These are phyloP conservation scores for Chloebia gouldiae DNA, from an alignment of 2,113 vertebrate species.

Conservation along the genomic window DNA sequence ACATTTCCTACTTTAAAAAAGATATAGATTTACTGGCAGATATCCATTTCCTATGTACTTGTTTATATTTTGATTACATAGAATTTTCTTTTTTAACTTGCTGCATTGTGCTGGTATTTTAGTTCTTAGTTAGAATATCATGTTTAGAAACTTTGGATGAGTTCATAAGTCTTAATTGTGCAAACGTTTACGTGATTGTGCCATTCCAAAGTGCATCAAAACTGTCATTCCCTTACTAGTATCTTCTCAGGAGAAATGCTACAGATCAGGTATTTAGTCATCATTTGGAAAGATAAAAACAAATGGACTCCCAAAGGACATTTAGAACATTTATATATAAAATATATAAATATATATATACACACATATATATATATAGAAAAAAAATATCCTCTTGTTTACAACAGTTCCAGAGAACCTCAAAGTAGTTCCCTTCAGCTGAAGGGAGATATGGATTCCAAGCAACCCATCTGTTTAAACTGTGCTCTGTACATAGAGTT, in stretches of 20 bases:
- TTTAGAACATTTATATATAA: constrained; percentile 65
- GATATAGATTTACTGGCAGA: constrained; percentile 66
- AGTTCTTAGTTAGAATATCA: constrained; percentile 67
- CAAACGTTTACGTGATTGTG: constrained; percentile 82
- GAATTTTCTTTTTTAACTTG: constrained; percentile 72
- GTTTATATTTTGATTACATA: constrained; percentile 80
- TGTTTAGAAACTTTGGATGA: constrained; percentile 78
- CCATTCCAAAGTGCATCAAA: constrained; percentile 87
- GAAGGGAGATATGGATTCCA: constrained; percentile 69
- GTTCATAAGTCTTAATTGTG: constrained; percentile 89
- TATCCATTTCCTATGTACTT: constrained; percentile 75
- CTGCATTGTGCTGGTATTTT: constrained; percentile 76
- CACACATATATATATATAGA: neutral
- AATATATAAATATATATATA: constrained; percentile 62
- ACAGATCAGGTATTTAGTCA: constrained; percentile 81
- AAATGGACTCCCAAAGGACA: constrained; percentile 76
- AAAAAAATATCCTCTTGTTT: constrained; percentile 77
- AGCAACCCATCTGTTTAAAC: constrained; percentile 69
- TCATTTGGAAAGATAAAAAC: constrained; percentile 72
- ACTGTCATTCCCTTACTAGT: constrained; percentile 84
- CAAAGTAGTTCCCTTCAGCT: constrained; percentile 72
- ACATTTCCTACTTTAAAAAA: constrained; percentile 70
- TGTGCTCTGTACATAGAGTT: constrained; percentile 62
- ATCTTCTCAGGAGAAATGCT: constrained; percentile 85
- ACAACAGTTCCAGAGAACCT: constrained; percentile 79